These are phyloP conservation scores for Hypsibius dujardini DNA, from an alignment of 1,140 invertebrate species.

Conservation along the genomic window DNA sequence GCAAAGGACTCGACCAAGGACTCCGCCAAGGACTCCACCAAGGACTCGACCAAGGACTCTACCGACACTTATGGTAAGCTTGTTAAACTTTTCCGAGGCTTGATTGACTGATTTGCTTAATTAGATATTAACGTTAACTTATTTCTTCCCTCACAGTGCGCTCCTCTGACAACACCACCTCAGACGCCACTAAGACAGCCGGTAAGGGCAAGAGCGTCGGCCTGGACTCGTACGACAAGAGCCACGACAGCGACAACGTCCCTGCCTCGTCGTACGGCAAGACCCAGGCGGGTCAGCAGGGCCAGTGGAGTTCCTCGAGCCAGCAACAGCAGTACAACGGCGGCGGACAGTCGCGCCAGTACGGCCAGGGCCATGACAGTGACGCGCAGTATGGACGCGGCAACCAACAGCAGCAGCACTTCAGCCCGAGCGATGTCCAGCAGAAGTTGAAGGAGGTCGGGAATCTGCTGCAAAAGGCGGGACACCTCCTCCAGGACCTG, in stretches of 20 bases:
- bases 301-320: not conserved
- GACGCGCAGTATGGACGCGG: too few species aligned
- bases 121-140: too few species aligned
- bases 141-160: not conserved
- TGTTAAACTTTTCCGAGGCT: too few species aligned
- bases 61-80: not conserved
- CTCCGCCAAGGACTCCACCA: too few species aligned
- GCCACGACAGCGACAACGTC: not conserved
- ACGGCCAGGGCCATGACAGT: not conserved
- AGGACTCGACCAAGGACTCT: not conserved
- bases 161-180: not conserved
- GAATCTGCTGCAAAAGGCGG: constrained; percentile 1
- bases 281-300: not conserved
- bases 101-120: too few species aligned
- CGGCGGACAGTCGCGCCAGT: not conserved
- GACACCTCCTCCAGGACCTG: constrained; percentile 10
- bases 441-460: constrained; percentile 1
- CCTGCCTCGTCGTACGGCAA: not conserved
- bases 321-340: not conserved
- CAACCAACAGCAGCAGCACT: not conserved
- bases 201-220: not conserved
- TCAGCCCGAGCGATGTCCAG: not conserved
- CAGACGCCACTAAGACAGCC: not conserved
- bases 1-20: too few species aligned
- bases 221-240: not conserved